A percentile compares a stretch with the other conserved stretches of the same genome.
phyloP scores from a whole-genome alignment of 2,888 invertebrate species.

The Drepana falcataria region DNA sequence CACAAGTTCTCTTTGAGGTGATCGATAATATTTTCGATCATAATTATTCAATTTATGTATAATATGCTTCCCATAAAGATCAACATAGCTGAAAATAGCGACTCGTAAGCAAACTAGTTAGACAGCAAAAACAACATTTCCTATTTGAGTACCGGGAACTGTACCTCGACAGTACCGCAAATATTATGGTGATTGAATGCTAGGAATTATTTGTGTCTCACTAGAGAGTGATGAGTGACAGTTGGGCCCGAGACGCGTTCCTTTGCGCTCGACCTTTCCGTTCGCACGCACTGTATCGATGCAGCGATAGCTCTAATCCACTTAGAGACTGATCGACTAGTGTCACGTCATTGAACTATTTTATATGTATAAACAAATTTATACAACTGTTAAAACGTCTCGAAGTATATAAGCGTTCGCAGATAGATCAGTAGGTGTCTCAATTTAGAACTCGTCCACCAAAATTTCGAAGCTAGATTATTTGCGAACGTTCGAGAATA shows the following conservation, averaged over 20 bases:
- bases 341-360: conserved; percentile 39
- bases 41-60: too few relatives aligned
- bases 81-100: not conserved
- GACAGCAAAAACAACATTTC: not conserved
- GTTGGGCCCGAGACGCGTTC: conserved; percentile 19
- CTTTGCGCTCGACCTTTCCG: conserved; percentile 44
- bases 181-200: conserved; percentile 1
- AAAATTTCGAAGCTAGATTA: not conserved
- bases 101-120: not conserved
- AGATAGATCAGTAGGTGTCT: conserved; percentile 1
- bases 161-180: not conserved
- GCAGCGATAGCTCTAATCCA: conserved; percentile 47
- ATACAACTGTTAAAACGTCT: conserved; percentile 9
- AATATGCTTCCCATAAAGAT: too few relatives aligned
- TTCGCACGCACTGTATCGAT: conserved; percentile 33
- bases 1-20: too few relatives aligned
- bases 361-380: conserved; percentile 7
- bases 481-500: not conserved
- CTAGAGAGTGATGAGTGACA: conserved; percentile 30
- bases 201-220: conserved; percentile 1
- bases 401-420: conserved; percentile 14
- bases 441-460: not conserved
- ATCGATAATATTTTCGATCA: too few relatives aligned
- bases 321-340: conserved; percentile 39
- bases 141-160: not conserved